phyloP scores from a whole-genome alignment of 2,113 vertebrate species.

The Periophthalmodon schlosseri region DNA sequence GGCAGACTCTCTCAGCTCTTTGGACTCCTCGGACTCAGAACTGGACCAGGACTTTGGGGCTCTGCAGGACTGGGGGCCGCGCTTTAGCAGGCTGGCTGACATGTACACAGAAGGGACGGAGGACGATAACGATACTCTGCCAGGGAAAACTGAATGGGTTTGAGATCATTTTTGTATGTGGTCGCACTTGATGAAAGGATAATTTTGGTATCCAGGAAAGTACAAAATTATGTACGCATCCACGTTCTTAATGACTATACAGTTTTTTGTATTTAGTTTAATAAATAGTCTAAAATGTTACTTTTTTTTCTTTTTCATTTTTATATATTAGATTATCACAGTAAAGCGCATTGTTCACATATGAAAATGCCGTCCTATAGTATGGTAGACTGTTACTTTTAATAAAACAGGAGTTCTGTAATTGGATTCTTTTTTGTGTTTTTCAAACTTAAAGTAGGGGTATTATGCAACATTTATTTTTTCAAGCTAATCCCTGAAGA shows the following conservation, averaged over 20 bases:
- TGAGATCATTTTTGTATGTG: not conserved
- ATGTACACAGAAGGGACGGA: constrained; percentile 36
- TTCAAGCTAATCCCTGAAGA: too few species aligned
- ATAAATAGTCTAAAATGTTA: not conserved
- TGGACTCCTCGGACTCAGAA: constrained; percentile 42
- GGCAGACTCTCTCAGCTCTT: constrained; percentile 46
- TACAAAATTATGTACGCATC: not conserved
- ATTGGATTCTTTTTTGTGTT: too few species aligned
- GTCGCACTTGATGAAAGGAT: not conserved
- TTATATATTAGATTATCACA: too few species aligned
- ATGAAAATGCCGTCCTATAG: too few species aligned
- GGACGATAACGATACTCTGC: constrained; percentile 49
- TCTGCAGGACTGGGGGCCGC: constrained; percentile 44
- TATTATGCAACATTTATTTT: too few species aligned
- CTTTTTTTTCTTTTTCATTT: too few species aligned
- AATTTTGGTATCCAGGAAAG: not conserved
- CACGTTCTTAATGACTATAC: not conserved
- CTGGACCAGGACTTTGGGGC: constrained; percentile 41
- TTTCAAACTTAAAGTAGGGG: too few species aligned
- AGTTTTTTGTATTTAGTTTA: not conserved
- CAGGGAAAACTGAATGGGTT: constrained; percentile 59
- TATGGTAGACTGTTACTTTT: too few species aligned
- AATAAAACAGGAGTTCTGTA: too few species aligned
- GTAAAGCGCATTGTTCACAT: too few species aligned
- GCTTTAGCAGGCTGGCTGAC: constrained; percentile 51